Base-by-base conservation (phyloP, 2,888 invertebrate genomes). In the Epiblema foenella region DNA sequence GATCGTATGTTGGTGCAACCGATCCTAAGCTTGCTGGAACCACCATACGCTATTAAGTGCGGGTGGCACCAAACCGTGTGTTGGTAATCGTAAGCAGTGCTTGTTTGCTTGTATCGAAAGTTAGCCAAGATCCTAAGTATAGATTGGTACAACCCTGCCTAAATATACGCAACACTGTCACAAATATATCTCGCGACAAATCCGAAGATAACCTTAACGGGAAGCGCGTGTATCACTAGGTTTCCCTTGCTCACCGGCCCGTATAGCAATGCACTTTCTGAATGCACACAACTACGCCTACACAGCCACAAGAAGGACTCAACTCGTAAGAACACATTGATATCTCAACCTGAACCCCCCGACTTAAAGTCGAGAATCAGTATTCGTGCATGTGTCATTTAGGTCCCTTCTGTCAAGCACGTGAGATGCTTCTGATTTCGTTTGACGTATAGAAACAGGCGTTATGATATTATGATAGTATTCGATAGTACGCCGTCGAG, bases 231-330 rank as follows among this genome's bases (percentile, higher is more conserved):
- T 69, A 69, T 85, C 87, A 85, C 86, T 86, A 87, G 87, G 92
- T 92, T 93, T 92, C 90, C 89, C 90, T 85, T 84, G 89, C 80
- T 84, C 86, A 86, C 84, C 82, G 86, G 84, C 79, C 84, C 86
- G 88, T 86, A 88, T 84, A 85, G 79, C 77, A 83, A 91, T 93
- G 93, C 93, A 91, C 93, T 93, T 93, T 93, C 93, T 92, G 91
- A 90, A 66, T 69, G 59, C 74, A 77, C 77, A 77, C 70, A 73
- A 29, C 46, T 54, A n/a, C 68, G 66, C 39, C 37, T 17, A 37
- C 9, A 0, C 20, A 11, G 5, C 0, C 39, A 1, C 10, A 3
- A 24, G 1, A 52, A 54, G 10, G n/a, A 39, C 39, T 0, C 8
- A 64, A 20, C 39, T 11, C 39, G n/a, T 11, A 20, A 64, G 15